phyloP scores from a whole-genome alignment of 2,888 invertebrate species.

The Cecidostiba fungosa region DNA sequence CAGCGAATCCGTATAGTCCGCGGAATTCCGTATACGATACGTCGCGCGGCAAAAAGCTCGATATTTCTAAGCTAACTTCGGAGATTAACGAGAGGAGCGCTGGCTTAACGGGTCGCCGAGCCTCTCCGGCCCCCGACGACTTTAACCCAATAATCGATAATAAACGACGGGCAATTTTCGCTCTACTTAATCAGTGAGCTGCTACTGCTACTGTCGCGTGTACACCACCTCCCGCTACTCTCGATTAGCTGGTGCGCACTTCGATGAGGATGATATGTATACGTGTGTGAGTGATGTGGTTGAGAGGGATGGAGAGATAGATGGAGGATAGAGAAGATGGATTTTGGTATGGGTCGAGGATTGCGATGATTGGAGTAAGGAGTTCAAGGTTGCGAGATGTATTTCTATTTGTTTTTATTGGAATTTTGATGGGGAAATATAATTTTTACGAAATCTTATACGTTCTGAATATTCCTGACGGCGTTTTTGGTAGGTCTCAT shows the following conservation, averaged over 20 bases:
- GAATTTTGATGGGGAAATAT: too few species aligned
- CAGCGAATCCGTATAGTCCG: not conserved
- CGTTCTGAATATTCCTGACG: too few species aligned
- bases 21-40: not conserved
- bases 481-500: too few species aligned
- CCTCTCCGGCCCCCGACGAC: constrained; percentile 19
- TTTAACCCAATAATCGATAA: constrained; percentile 59
- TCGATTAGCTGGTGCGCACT: not conserved
- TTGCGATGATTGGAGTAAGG: not conserved
- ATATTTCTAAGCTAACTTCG: constrained; percentile 46
- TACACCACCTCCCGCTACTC: not conserved
- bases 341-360: not conserved
- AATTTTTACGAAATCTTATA: too few species aligned
- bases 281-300: not conserved
- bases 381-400: too few species aligned
- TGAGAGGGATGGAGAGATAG: not conserved
- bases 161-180: constrained; percentile 57
- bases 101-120: constrained; percentile 51
- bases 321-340: too few species aligned
- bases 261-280: not conserved
- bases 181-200: constrained; percentile 50
- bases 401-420: too few species aligned
- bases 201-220: not conserved
- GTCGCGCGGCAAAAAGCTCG: not conserved
- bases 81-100: constrained; percentile 28